These are phyloP conservation scores for Nephrotoma guestfalica DNA, from an alignment of 2,888 invertebrate genomes.

Conservation along the genomic window DNA sequence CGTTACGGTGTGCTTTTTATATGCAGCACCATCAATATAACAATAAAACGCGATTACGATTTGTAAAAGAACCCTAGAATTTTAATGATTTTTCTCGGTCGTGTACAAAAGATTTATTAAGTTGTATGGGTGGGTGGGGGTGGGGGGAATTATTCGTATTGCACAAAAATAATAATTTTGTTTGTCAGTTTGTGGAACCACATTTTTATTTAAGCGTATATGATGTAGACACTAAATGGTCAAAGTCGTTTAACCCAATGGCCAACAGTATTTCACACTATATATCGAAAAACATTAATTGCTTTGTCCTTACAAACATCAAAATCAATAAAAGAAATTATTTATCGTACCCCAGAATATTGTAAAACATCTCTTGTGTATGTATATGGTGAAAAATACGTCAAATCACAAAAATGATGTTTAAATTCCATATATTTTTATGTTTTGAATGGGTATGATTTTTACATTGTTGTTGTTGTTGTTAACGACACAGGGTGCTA, in stretches of 20 bases:
- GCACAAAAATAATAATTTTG: too few species aligned
- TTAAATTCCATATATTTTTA: too few species aligned
- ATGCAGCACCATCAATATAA: neutral
- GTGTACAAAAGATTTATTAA: neutral
- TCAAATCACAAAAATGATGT: too few species aligned
- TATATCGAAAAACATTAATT: neutral
- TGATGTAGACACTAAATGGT: neutral
- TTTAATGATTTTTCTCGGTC: neutral
- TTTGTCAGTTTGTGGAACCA: neutral
- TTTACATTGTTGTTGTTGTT: too few species aligned
- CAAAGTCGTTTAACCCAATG: neutral
- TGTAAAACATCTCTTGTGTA: neutral
- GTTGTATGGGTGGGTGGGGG: neutral
- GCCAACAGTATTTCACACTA: neutral
- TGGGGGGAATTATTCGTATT: neutral
- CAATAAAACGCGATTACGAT: neutral
- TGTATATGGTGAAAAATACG: too few species aligned
- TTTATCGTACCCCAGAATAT: neutral
- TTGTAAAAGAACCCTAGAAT: neutral
- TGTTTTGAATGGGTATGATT: too few species aligned
- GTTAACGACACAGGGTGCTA: too few species aligned
- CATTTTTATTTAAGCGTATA: neutral
- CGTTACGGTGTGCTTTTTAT: neutral
- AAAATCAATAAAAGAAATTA: neutral
- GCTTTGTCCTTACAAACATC: neutral